Evolutionary conservation across 2,113 vertebrate genomes (phyloP).

Genomic region (Chamaetylas fuelleborni): DNA sequence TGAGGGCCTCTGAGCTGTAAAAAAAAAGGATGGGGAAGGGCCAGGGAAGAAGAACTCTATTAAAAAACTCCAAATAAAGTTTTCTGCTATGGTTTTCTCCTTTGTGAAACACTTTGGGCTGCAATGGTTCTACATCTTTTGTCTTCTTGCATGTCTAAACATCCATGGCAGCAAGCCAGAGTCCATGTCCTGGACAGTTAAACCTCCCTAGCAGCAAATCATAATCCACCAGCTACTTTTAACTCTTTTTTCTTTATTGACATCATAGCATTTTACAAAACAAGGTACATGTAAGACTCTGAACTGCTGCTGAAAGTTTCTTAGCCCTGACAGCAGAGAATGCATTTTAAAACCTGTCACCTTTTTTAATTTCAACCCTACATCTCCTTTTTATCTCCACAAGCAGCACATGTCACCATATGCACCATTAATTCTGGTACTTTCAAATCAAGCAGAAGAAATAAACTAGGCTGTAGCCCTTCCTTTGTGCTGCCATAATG

Average conservation of each 20-base stretch:
- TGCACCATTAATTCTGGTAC: constrained; percentile 28
- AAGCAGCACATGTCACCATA: background rate
- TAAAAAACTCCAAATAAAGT: background rate
- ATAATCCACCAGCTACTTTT: background rate
- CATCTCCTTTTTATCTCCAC: background rate
- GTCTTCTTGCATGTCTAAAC: background rate
- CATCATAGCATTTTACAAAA: background rate
- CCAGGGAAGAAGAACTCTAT: background rate
- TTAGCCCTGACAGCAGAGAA: background rate
- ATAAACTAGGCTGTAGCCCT: background rate
- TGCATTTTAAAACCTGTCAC: background rate
- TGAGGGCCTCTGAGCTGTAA: background rate
- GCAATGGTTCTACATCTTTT: background rate
- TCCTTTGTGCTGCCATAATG: background rate
- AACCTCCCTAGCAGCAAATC: background rate
- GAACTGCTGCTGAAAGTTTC: background rate
- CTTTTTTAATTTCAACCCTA: background rate
- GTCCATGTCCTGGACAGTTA: background rate
- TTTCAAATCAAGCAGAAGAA: constrained; percentile 38
- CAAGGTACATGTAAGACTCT: background rate
- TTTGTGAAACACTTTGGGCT: background rate
- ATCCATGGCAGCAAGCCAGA: background rate
- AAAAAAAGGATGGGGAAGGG: fast-evolving
- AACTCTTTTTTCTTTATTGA: background rate
- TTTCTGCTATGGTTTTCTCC: background rate